Percentiles rank a stretch among this genome's conserved stretches.
Conservation (phyloP, 1,140 invertebrate species). For the Philaenus spumarius region DNA sequence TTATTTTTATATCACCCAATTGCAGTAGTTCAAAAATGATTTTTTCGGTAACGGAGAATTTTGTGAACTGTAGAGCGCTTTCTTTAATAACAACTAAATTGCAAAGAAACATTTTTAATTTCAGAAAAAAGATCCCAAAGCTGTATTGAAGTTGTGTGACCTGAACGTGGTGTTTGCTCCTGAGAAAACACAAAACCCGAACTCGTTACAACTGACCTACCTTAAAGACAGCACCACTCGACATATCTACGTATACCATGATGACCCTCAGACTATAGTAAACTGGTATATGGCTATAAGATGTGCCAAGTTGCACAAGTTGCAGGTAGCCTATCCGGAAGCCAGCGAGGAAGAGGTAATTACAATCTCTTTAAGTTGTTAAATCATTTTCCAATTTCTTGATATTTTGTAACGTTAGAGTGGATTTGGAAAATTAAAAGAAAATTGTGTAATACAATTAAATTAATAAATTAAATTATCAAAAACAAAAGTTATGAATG, state of each 20-base stretch:
- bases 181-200: constrained; percentile 70
- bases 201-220: constrained; percentile 75
- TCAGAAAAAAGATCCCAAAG: constrained; percentile 67
- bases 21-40: too few relatives aligned
- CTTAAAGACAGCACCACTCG: constrained; percentile 74
- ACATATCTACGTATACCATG: constrained; percentile 82
- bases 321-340: constrained; percentile 78
- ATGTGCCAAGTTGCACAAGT: constrained; percentile 72
- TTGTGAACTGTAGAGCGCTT: neutral
- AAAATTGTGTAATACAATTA: neutral
- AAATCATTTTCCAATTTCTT: too few relatives aligned
- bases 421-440: too few relatives aligned
- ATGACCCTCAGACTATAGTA: constrained; percentile 74
- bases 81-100: neutral
- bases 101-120: constrained; percentile 28
- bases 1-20: too few relatives aligned
- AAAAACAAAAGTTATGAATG: too few relatives aligned
- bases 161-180: constrained; percentile 81
- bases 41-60: too few relatives aligned
- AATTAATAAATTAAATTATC: neutral
- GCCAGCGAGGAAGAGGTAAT: constrained; percentile 61
- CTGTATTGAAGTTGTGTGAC: constrained; percentile 70
- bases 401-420: neutral
- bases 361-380: too few relatives aligned
- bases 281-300: constrained; percentile 87